Evolutionary conservation across 1,140 invertebrate species (phyloP).

Genomic region (Pachypeltis micranthus): DNA sequence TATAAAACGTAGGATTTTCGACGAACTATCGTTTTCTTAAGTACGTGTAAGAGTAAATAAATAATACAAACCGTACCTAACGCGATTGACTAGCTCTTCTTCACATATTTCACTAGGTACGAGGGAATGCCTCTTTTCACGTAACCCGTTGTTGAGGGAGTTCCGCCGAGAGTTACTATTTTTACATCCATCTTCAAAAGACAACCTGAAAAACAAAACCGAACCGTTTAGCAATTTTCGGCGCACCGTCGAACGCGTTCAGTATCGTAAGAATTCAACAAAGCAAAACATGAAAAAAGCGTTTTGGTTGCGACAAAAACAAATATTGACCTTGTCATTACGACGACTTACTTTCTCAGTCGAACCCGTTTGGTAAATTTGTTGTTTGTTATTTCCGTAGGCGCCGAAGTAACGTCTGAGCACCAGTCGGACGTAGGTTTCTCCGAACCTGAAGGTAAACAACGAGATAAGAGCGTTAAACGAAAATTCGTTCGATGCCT

Average conservation of each 20-base stretch:
- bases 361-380: slow-evolving; percentile 26
- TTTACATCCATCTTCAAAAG: slow-evolving; percentile 17
- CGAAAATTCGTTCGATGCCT: no score
- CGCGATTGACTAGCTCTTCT: neutral
- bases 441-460: slow-evolving; percentile 28
- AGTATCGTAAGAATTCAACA: neutral
- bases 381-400: slow-evolving; percentile 2
- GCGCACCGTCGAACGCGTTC: no score
- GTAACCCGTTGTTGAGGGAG: neutral
- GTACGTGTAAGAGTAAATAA: no score
- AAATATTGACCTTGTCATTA: neutral
- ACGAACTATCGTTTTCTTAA: no score
- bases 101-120: neutral
- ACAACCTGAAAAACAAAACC: slow-evolving; percentile 12
- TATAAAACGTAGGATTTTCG: no score
- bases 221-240: no score
- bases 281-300: neutral
- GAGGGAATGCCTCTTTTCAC: neutral
- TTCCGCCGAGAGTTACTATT: neutral
- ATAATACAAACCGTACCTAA: no score
- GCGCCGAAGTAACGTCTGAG: slow-evolving; percentile 31
- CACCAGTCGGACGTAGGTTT: slow-evolving; percentile 35
- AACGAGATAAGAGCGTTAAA: no score
- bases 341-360: slow-evolving; percentile 25
- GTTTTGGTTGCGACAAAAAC: neutral